A percentile compares a stretch with the other conserved stretches of the same genome.
Evolutionary conservation across 1,140 invertebrate species (phyloP).

Genomic region (Conus betulinus): DNA sequence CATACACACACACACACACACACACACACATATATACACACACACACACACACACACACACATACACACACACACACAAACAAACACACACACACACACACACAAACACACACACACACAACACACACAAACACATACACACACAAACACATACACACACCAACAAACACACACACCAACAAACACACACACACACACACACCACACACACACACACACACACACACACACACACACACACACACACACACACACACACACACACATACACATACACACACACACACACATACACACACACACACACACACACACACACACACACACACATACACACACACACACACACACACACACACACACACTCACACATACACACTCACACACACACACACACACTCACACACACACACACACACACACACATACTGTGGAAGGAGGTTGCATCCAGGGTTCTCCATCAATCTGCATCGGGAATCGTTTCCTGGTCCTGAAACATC

Average conservation of each 20-base stretch:
- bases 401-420: background rate
- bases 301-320: background rate
- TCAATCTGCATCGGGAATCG: conserved; percentile 99
- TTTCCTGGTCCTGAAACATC: conserved; percentile 84
- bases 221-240: background rate
- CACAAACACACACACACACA: too few relatives aligned
- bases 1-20: too few relatives aligned
- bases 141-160: too few relatives aligned
- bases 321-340: background rate
- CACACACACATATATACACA: background rate
- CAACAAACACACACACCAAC: too few relatives aligned
- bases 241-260: background rate
- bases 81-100: too few relatives aligned
- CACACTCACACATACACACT: background rate
- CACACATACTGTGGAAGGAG: conserved; percentile 89
- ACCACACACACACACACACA: too few relatives aligned
- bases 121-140: too few relatives aligned
- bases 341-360: background rate
- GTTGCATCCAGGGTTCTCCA: conserved; percentile 98
- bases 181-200: too few relatives aligned
- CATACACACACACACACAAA: too few relatives aligned
- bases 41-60: background rate
- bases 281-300: background rate
- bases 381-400: background rate
- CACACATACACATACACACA: background rate